phyloP scores from a whole-genome alignment of 2,888 invertebrate species.

The Xestobium rufovillosum region DNA sequence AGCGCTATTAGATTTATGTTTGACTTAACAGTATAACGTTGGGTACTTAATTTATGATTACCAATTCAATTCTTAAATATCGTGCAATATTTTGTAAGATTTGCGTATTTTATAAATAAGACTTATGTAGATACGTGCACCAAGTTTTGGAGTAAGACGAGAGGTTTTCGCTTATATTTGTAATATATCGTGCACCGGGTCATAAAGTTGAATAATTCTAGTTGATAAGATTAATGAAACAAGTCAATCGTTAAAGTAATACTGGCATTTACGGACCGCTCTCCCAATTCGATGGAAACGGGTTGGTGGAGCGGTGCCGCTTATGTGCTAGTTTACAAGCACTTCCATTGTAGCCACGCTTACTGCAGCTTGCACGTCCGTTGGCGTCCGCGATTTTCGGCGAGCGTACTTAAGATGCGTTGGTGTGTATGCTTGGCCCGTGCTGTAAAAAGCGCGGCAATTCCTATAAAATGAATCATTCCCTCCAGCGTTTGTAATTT shows the following conservation, averaged over 20 bases:
- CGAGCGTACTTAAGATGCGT: no score
- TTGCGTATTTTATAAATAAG: not conserved
- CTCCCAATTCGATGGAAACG: no score
- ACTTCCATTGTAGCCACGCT: not conserved
- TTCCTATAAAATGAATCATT: conserved; percentile 33
- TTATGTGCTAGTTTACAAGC: not conserved
- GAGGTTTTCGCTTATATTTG: no score
- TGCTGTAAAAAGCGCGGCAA: not conserved
- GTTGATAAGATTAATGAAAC: not conserved
- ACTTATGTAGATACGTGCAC: conserved; percentile 1
- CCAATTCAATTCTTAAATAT: no score
- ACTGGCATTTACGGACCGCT: no score
- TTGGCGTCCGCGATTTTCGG: not conserved
- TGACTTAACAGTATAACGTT: not conserved
- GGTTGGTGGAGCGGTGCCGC: no score
- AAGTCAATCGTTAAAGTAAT: conserved; percentile 2
- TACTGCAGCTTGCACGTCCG: not conserved
- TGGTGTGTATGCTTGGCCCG: no score
- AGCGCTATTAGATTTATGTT: conserved; percentile 60
- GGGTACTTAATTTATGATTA: conserved; percentile 1
- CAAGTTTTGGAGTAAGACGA: no score
- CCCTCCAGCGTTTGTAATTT: conserved; percentile 45
- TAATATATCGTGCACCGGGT: no score
- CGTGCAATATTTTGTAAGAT: conserved; percentile 1
- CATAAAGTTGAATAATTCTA: no score